Percentiles rank a stretch among this genome's conserved stretches.
These are phyloP conservation scores for Platyrinchus mystaceus DNA, from an alignment of 2,797 vertebrate genomes.

Conservation along the genomic window DNA sequence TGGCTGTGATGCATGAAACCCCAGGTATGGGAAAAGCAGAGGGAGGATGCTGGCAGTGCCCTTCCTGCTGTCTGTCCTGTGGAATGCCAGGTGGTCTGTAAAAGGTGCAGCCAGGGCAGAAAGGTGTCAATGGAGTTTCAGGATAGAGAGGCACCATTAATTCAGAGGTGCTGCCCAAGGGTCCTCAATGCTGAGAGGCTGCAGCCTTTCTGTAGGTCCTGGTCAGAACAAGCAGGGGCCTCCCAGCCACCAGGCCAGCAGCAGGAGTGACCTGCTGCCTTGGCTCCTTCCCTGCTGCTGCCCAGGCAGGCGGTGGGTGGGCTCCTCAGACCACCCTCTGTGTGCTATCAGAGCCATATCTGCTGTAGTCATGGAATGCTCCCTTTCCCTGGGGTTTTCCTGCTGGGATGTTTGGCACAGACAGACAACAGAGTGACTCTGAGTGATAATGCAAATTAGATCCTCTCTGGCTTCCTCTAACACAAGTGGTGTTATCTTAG, in stretches of 20 bases:
- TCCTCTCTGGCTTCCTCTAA: neutral
- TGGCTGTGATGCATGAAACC: neutral
- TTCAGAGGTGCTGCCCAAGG: neutral
- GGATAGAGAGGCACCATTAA: neutral
- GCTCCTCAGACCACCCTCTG: neutral
- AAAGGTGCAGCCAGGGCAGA: neutral
- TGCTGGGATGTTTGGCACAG: neutral
- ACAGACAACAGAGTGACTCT: neutral
- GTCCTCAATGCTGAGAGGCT: neutral
- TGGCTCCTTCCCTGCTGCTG: neutral
- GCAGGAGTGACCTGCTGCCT: neutral
- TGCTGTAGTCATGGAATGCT: neutral
- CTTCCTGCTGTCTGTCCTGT: neutral
- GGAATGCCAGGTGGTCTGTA: accelerated
- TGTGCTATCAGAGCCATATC: neutral
- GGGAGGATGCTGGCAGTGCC: neutral
- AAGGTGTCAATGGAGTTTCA: neutral
- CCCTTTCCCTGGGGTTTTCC: neutral
- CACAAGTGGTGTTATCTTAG: neutral
- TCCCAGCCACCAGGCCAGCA: no score
- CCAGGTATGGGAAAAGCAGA: no score
- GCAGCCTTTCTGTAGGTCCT: neutral
- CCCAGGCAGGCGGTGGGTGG: neutral
- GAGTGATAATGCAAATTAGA: neutral
- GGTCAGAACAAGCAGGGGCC: no score